Conservation (phyloP, 1,140 invertebrate genomes). For the Zaprionus inermis region DNA sequence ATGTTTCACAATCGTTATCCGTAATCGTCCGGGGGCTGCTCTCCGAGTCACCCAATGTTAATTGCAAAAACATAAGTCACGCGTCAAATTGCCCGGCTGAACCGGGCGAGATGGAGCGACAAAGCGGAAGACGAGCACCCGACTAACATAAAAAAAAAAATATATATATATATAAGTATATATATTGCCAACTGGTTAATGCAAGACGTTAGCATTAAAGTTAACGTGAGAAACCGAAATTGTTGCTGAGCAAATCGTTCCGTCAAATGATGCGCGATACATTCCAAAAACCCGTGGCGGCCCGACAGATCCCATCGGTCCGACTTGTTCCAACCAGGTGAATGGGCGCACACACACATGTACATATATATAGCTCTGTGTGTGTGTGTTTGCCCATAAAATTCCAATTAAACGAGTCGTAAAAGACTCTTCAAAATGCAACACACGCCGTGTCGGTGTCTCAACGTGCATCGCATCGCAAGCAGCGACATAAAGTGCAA, state of each 20-base stretch:
- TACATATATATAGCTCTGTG: background rate
- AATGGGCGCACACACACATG: background rate
- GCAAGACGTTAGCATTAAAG: constrained; percentile 2
- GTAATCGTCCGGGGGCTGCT: constrained; percentile 1
- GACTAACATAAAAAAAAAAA: background rate
- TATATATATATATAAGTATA: background rate
- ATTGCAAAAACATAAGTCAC: constrained; percentile 10
- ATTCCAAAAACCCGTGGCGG: background rate
- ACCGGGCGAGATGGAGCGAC: background rate
- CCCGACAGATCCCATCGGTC: background rate
- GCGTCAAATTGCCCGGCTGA: constrained; percentile 7
- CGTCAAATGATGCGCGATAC: background rate
- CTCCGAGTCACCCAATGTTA: background rate
- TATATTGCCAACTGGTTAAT: constrained; percentile 1
- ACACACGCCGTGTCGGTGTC: background rate
- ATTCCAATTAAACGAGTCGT: constrained; percentile 7
- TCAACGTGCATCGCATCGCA: background rate
- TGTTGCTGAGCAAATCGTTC: background rate
- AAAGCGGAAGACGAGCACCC: background rate
- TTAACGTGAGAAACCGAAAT: background rate
- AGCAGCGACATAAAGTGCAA: background rate
- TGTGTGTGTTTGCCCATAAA: constrained; percentile 1
- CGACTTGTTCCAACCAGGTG: background rate
- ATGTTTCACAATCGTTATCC: constrained; percentile 18
- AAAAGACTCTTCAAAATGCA: constrained; percentile 5